These are phyloP conservation scores for Typhlichthys subterraneus DNA, from an alignment of 2,797 vertebrate species.

Conservation along the genomic window DNA sequence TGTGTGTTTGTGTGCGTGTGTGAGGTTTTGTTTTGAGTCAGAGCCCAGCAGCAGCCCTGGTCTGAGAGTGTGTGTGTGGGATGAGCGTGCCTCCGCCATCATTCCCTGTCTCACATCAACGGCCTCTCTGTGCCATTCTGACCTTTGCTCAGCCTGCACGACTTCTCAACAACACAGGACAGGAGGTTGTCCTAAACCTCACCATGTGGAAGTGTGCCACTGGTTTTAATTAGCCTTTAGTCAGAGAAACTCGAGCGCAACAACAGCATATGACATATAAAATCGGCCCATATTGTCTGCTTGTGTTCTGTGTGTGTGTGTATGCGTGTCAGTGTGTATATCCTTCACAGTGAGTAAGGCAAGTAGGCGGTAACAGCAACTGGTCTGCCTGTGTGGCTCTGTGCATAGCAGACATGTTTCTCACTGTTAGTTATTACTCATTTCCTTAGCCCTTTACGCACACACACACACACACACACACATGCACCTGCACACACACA, in stretches of 20 bases:
- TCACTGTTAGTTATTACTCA: constrained; percentile 85
- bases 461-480: constrained; percentile 42
- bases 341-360: constrained; percentile 80
- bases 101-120: constrained; percentile 67
- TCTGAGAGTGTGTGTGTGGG: constrained; percentile 75
- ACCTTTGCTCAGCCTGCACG: constrained; percentile 39
- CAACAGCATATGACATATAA: constrained; percentile 13
- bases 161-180: constrained; percentile 21
- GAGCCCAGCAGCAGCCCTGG: constrained; percentile 59
- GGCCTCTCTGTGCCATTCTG: constrained; percentile 49
- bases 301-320: constrained; percentile 26
- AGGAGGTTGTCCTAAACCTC: background rate
- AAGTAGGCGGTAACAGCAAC: constrained; percentile 84
- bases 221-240: background rate
- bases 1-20: constrained; percentile 26
- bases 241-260: background rate
- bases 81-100: constrained; percentile 59
- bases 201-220: constrained; percentile 4
- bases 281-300: constrained; percentile 14
- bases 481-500: constrained; percentile 23
- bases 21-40: constrained; percentile 79
- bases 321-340: constrained; percentile 46
- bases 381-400: constrained; percentile 81
- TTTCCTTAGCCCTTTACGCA: constrained; percentile 81
- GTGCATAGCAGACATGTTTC: constrained; percentile 82